These are phyloP conservation scores for Ciconia boyciana DNA, from an alignment of 2,113 vertebrate species.

Conservation along the genomic window DNA sequence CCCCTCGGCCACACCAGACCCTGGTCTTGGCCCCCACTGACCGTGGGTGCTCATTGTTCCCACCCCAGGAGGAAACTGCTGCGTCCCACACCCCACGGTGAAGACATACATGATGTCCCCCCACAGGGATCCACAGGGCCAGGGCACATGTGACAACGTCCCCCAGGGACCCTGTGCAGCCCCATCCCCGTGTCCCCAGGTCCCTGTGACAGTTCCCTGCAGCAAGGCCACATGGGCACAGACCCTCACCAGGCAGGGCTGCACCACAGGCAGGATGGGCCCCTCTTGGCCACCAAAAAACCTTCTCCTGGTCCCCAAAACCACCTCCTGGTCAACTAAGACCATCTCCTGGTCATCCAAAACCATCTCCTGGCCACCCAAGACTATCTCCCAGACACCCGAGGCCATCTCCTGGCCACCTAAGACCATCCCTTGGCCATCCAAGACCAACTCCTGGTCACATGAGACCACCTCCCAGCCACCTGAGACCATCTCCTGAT, in stretches of 20 bases:
- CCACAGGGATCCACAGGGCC: neutral
- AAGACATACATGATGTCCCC: neutral
- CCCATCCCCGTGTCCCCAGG: neutral
- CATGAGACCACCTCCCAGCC: neutral
- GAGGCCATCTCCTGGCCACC: neutral
- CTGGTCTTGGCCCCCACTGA: neutral
- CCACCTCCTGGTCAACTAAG: neutral
- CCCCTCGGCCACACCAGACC: fast-evolving
- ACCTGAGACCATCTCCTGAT: neutral
- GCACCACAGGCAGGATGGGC: neutral
- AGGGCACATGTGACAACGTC: neutral
- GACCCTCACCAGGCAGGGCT: neutral
- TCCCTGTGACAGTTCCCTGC: neutral
- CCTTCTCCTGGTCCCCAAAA: neutral
- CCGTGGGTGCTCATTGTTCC: neutral
- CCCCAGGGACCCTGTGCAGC: neutral
- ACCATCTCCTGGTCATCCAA: neutral
- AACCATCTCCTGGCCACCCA: neutral
- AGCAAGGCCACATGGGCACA: neutral
- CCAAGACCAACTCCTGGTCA: too few species aligned
- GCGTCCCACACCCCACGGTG: neutral
- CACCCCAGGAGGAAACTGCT: neutral
- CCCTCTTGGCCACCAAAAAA: neutral
- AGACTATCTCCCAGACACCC: neutral
- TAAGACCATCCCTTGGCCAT: neutral